Conservation (phyloP, 2,797 vertebrate genomes). For the Falco columbarius region DNA sequence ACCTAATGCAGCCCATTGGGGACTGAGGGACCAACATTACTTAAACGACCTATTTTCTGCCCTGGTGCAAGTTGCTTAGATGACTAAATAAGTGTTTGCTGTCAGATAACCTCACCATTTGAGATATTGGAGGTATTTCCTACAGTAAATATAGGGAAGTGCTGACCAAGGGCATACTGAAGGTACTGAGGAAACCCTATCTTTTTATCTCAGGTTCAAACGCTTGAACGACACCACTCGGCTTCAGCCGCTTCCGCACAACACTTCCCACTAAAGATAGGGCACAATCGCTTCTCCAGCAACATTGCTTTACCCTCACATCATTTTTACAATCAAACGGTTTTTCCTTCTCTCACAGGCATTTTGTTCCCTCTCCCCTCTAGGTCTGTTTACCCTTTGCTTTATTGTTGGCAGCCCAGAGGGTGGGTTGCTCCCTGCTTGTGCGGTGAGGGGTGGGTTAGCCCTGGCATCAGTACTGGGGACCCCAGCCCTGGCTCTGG, state of each 20-base stretch:
- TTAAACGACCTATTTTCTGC: background rate
- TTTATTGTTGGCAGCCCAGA: fast-evolving
- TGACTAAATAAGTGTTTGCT: conserved; percentile 61
- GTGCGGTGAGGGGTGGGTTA: fast-evolving
- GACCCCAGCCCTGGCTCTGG: background rate
- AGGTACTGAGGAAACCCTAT: conserved; percentile 25
- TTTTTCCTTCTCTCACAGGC: background rate
- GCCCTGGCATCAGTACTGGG: fast-evolving
- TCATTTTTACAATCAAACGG: background rate
- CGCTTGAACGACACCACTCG: background rate
- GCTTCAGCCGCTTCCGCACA: background rate
- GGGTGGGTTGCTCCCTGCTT: background rate
- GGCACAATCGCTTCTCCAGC: background rate
- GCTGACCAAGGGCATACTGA: conserved; percentile 39
- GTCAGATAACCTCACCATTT: conserved; percentile 59
- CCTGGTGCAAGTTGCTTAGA: conserved; percentile 24
- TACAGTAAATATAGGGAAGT: conserved; percentile 54
- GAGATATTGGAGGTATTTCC: conserved; percentile 60
- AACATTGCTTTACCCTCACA: background rate
- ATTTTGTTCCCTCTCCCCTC: background rate
- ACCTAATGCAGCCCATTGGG: background rate
- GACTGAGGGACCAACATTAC: background rate
- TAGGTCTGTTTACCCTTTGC: background rate
- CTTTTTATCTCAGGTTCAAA: conserved; percentile 56
- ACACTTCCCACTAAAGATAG: background rate